Percentiles rank a stretch among this genome's conserved stretches.
Evolutionary conservation across 1,140 invertebrate genomes (phyloP).

Genomic region (Venustaconcha ellipsiformis): DNA sequence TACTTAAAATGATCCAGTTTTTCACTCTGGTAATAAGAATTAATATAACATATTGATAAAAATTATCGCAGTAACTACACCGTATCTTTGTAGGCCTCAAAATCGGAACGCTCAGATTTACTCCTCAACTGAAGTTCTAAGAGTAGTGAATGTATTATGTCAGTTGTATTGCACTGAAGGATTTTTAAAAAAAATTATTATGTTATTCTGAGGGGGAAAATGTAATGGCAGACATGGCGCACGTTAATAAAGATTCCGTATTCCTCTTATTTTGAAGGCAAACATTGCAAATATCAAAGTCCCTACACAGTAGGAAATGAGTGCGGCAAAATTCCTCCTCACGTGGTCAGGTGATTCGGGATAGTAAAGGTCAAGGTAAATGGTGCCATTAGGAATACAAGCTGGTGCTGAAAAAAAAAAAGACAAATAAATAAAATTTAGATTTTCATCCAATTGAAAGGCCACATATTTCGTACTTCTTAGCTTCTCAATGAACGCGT

Average conservation of each 20-base stretch:
- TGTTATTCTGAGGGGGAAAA: too few relatives aligned
- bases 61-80: too few relatives aligned
- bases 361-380: slow-evolving; percentile 10
- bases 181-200: too few relatives aligned
- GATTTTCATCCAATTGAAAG: background rate
- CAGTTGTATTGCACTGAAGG: too few relatives aligned
- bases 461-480: background rate
- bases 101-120: too few relatives aligned
- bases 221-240: too few relatives aligned
- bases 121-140: too few relatives aligned
- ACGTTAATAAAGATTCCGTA: slow-evolving; percentile 14
- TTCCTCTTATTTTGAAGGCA: slow-evolving; percentile 16
- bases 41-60: too few relatives aligned
- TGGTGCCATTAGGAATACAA: slow-evolving; percentile 16
- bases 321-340: slow-evolving; percentile 13
- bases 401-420: background rate
- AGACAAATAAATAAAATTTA: background rate
- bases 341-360: slow-evolving; percentile 15
- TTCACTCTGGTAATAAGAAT: too few relatives aligned
- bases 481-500: background rate
- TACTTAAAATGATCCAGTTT: too few relatives aligned
- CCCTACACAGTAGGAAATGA: slow-evolving; percentile 10
- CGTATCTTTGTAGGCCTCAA: too few relatives aligned
- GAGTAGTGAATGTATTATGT: too few relatives aligned
- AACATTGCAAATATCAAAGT: slow-evolving; percentile 20